Percentiles rank a stretch among this genome's conserved stretches.
Conservation (phyloP, 2,797 vertebrate species). For the Schizopygopsis pylzovi region DNA sequence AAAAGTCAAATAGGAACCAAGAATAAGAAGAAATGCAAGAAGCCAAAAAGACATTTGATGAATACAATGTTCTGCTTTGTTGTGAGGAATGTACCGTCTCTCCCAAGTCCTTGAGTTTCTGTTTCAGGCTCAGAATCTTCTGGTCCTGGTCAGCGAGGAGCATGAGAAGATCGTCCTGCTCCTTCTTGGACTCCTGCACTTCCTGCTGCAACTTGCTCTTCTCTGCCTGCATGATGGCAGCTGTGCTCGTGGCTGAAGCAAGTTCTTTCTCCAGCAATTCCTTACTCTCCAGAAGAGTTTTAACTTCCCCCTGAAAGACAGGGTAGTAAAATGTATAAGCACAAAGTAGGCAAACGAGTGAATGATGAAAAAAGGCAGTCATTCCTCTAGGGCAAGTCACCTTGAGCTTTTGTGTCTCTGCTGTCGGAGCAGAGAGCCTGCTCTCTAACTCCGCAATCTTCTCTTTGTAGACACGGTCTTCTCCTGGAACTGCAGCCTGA, state of each 20-base stretch:
- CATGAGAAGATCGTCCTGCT: constrained; percentile 96
- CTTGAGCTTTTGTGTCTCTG: constrained; percentile 85
- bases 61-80: neutral
- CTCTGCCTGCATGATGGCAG: constrained; percentile 90
- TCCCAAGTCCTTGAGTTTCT: constrained; percentile 88
- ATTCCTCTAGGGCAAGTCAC: constrained; percentile 66
- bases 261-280: constrained; percentile 84
- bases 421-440: constrained; percentile 75
- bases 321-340: neutral
- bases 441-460: constrained; percentile 79
- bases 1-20: constrained; percentile 64
- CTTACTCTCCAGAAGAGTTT: constrained; percentile 77
- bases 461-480: constrained; percentile 52
- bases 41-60: neutral
- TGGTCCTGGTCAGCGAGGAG: constrained; percentile 98
- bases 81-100: constrained; percentile 79
- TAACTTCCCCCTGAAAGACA: constrained; percentile 79
- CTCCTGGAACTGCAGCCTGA: constrained; percentile 59
- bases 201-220: constrained; percentile 88
- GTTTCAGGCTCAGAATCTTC: constrained; percentile 88
- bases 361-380: neutral
- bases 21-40: neutral
- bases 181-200: constrained; percentile 92
- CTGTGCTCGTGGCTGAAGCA: constrained; percentile 88
- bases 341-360: neutral